Conservation (phyloP, 2,113 vertebrate genomes). For the Piaya cayana region DNA sequence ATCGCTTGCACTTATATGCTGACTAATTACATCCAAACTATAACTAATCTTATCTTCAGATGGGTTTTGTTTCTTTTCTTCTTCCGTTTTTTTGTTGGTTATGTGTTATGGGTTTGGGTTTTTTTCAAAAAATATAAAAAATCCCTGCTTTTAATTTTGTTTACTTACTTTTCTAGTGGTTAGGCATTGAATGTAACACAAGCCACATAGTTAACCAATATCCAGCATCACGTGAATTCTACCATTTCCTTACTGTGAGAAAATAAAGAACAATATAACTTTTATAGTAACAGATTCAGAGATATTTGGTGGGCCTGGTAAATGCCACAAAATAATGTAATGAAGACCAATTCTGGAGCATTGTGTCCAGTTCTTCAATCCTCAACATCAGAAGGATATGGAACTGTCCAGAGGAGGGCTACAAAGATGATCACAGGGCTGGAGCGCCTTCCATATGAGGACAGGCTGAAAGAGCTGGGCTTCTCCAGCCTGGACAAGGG, state of each 20-base stretch:
- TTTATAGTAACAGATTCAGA: neutral
- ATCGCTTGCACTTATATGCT: slow-evolving; percentile 1
- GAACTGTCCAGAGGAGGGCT: no score
- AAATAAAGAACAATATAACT: neutral
- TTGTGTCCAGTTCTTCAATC: no score
- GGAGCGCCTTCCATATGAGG: no score
- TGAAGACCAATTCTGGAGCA: neutral
- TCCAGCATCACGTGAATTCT: neutral
- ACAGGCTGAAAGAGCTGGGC: no score
- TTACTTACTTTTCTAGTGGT: neutral
- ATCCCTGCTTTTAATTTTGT: neutral
- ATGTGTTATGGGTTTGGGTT: neutral
- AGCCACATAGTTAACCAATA: neutral
- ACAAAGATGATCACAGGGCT: no score
- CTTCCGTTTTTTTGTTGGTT: neutral
- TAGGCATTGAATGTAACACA: neutral
- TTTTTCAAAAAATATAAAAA: neutral
- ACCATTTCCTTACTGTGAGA: neutral
- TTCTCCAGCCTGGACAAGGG: no score
- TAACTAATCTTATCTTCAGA: neutral
- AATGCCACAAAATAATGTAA: neutral
- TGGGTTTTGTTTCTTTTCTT: neutral
- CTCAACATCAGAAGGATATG: no score
- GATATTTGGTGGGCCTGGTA: neutral
- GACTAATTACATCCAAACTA: slow-evolving; percentile 22